phyloP scores from a whole-genome alignment of 2,113 vertebrate genomes.

The Colossoma macropomum region DNA sequence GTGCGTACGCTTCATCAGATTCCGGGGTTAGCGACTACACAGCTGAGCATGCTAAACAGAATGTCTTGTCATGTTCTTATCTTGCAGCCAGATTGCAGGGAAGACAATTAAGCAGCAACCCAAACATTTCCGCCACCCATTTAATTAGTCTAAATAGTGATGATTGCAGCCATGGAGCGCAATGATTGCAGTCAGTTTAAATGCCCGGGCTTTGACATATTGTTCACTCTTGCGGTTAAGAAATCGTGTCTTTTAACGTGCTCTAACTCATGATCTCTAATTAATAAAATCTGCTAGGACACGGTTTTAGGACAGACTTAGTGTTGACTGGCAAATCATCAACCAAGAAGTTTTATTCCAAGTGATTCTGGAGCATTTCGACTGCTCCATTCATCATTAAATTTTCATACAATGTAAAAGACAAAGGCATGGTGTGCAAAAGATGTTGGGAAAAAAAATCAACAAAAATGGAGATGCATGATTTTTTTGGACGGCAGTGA shows the following conservation, averaged over 20 bases:
- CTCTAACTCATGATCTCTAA: not conserved
- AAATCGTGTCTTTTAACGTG: not conserved
- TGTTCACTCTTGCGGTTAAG: not conserved
- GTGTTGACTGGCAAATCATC: not conserved
- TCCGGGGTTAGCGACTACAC: conserved; percentile 21
- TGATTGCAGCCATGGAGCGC: conserved; percentile 4
- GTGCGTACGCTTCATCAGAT: not conserved
- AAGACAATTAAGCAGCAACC: conserved; percentile 31
- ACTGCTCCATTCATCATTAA: too few relatives aligned
- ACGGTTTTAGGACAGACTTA: not conserved
- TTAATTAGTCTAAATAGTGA: conserved; percentile 29
- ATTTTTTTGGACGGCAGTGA: too few relatives aligned
- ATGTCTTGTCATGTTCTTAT: conserved; percentile 17
- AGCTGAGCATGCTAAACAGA: not conserved
- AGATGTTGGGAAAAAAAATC: too few relatives aligned
- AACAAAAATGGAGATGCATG: too few relatives aligned
- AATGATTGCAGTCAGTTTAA: conserved; percentile 3
- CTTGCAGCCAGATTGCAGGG: conserved; percentile 1
- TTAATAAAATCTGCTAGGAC: not conserved
- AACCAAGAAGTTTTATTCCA: not conserved
- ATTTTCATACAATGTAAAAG: too few relatives aligned
- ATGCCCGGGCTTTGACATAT: not conserved
- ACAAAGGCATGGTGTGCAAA: too few relatives aligned
- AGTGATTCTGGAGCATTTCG: too few relatives aligned
- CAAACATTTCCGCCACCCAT: conserved; percentile 21